These are phyloP conservation scores for Lasioglossum zephyrum DNA, from an alignment of 2,888 invertebrate species.

Conservation along the genomic window DNA sequence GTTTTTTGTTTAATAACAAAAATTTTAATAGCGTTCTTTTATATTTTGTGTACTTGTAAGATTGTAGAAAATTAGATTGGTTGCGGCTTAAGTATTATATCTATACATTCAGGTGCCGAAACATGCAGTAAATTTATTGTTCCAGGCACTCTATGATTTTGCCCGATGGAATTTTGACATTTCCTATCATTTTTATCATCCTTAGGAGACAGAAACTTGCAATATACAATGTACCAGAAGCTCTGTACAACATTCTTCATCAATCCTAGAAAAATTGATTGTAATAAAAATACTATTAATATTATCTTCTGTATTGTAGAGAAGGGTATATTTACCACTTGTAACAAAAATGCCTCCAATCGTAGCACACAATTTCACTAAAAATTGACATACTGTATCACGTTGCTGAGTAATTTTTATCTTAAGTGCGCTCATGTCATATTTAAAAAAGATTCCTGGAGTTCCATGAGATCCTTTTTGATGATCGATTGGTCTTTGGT, in stretches of 20 bases:
- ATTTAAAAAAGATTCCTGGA: slow-evolving; percentile 97
- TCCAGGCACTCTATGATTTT: slow-evolving; percentile 27
- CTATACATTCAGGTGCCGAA: slow-evolving; percentile 66
- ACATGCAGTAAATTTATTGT: slow-evolving; percentile 74
- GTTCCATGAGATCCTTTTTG: slow-evolving; percentile 94
- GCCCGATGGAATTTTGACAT: slow-evolving; percentile 16
- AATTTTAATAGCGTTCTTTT: background rate
- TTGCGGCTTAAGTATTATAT: slow-evolving; percentile 72
- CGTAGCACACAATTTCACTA: slow-evolving; percentile 94
- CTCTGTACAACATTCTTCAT: slow-evolving; percentile 78
- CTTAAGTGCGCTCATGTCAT: slow-evolving; percentile 96
- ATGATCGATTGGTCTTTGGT: slow-evolving; percentile 91
- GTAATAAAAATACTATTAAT: slow-evolving; percentile 1
- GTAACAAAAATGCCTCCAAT: slow-evolving; percentile 97
- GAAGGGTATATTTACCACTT: slow-evolving; percentile 85
- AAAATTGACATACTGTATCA: slow-evolving; percentile 91
- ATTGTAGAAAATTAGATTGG: slow-evolving; percentile 30
- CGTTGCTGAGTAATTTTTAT: slow-evolving; percentile 92
- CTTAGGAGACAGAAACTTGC: slow-evolving; percentile 69
- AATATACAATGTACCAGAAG: slow-evolving; percentile 76
- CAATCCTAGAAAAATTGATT: slow-evolving; percentile 69
- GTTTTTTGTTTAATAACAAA: slow-evolving; percentile 1
- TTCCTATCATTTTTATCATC: slow-evolving; percentile 51
- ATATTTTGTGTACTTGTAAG: background rate
- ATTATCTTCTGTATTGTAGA: slow-evolving; percentile 78